Percentiles rank a stretch among this genome's conserved stretches.
These are phyloP conservation scores for Acanthosepion pharaonis DNA, from an alignment of 2,888 invertebrate species.

Conservation along the genomic window DNA sequence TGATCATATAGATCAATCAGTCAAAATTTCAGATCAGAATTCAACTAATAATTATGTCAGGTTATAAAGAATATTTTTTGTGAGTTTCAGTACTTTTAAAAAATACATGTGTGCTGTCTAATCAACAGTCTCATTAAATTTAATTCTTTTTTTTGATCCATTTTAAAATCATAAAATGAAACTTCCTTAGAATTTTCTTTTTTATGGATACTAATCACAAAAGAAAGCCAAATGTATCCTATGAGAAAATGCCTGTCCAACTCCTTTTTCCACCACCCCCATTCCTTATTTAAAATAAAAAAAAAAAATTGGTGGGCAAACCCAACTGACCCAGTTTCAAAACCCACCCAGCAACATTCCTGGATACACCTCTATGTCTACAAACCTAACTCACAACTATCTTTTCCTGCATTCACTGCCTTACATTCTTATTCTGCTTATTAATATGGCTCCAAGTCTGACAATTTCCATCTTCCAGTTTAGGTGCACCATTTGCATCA, in stretches of 20 bases:
- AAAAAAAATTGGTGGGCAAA: not conserved
- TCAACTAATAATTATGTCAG: no score
- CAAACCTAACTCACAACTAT: not conserved
- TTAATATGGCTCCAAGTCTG: not conserved
- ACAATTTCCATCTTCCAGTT: not conserved
- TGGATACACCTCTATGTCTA: not conserved
- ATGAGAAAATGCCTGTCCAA: not conserved
- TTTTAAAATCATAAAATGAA: not conserved
- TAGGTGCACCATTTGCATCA: not conserved
- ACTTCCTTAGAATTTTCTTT: not conserved
- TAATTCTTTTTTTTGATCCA: not conserved
- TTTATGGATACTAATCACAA: not conserved
- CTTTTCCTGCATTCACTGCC: not conserved
- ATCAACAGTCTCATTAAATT: not conserved
- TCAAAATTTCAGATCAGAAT: no score
- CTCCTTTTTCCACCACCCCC: not conserved
- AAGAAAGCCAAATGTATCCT: not conserved
- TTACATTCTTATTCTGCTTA: not conserved
- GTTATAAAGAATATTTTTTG: not conserved
- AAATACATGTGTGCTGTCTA: not conserved
- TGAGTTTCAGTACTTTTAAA: not conserved
- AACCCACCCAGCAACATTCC: conserved; percentile 17
- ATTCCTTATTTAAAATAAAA: not conserved
- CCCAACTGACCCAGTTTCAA: not conserved
- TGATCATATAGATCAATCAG: no score